Evolutionary conservation across 2,888 invertebrate genomes (phyloP).

Genomic region (Nyleta sp.): DNA sequence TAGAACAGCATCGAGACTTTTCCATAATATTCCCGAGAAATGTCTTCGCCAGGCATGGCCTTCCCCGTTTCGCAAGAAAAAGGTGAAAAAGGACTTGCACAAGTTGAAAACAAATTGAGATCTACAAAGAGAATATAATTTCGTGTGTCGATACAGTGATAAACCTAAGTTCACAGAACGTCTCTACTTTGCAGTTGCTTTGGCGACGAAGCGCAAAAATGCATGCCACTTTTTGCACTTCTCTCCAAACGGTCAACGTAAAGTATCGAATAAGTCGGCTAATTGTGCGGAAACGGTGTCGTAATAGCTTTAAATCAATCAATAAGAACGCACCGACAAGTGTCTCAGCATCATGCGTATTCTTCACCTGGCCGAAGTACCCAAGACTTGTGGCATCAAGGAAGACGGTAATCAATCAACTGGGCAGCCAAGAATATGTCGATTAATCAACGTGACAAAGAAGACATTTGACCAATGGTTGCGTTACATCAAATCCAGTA

Average conservation of each 20-base stretch:
- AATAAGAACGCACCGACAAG: conserved; percentile 55
- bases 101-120: neutral
- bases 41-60: too few species aligned
- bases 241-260: conserved; percentile 10
- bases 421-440: conserved; percentile 64
- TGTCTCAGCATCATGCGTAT: conserved; percentile 51
- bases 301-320: conserved; percentile 19
- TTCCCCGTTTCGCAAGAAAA: too few species aligned
- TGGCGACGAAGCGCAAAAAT: conserved; percentile 30
- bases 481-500: conserved; percentile 57
- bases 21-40: too few species aligned
- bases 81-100: neutral
- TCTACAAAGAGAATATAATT: neutral
- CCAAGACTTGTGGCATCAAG: conserved; percentile 62
- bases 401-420: conserved; percentile 66
- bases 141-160: conserved; percentile 10
- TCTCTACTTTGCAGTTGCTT: neutral
- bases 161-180: neutral
- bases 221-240: conserved; percentile 38
- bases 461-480: conserved; percentile 51
- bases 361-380: conserved; percentile 58
- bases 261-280: conserved; percentile 23
- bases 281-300: conserved; percentile 51
- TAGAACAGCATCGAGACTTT: too few species aligned
- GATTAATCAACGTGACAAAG: conserved; percentile 53